A percentile compares a stretch with the other conserved stretches of the same genome.
These are phyloP conservation scores for Conger conger DNA, from an alignment of 2,113 vertebrate genomes.

Conservation along the genomic window DNA sequence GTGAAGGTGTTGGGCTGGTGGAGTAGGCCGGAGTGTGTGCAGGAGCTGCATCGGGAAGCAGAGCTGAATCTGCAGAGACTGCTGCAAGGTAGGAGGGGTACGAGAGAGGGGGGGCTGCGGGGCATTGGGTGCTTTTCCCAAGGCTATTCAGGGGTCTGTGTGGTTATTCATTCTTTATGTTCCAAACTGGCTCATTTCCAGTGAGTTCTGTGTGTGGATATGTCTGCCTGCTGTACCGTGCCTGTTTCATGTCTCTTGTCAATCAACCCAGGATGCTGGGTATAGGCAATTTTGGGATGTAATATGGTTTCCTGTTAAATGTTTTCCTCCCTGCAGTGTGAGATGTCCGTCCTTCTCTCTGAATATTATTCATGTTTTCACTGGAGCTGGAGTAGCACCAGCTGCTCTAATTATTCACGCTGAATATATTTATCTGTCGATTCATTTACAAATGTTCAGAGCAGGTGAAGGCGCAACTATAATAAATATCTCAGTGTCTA, in stretches of 20 bases:
- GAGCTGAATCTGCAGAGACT: conserved; percentile 80
- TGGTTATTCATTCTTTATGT: too few species aligned
- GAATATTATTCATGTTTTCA: background rate
- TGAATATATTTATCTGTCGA: background rate
- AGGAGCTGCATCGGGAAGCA: conserved; percentile 81
- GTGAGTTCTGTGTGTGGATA: too few species aligned
- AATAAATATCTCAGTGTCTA: background rate
- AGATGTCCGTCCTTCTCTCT: background rate
- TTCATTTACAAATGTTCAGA: background rate
- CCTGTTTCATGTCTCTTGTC: too few species aligned
- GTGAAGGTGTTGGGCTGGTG: conserved; percentile 77
- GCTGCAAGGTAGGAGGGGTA: conserved; percentile 73
- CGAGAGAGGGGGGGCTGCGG: background rate
- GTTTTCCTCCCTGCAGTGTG: background rate
- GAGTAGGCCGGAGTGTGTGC: conserved; percentile 74
- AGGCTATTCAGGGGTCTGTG: background rate
- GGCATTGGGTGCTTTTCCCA: background rate
- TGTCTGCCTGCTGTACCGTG: too few species aligned
- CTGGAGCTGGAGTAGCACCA: background rate
- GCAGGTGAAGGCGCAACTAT: background rate
- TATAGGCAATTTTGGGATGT: background rate
- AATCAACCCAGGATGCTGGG: too few species aligned
- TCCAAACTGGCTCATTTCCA: too few species aligned
- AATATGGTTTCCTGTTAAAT: background rate
- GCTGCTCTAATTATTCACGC: background rate